A percentile compares a stretch with the other conserved stretches of the same genome.
Evolutionary conservation across 2,797 vertebrate species (phyloP).

Genomic region (Kryptolebias ocellatus): DNA sequence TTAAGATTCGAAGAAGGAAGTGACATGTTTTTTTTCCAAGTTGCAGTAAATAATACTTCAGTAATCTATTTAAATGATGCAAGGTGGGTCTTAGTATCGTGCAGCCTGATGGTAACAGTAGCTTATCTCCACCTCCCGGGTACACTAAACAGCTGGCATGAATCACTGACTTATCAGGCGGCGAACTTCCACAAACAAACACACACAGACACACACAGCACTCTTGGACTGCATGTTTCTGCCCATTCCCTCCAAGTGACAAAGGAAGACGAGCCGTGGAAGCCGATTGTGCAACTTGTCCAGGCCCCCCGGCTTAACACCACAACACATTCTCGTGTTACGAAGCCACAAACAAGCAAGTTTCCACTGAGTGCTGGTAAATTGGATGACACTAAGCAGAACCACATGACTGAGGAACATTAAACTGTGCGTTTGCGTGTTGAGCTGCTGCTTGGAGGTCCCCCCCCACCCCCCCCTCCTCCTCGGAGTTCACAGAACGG

Average conservation of each 20-base stretch:
- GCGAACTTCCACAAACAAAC: background rate
- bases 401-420: conserved; percentile 57
- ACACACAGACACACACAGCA: background rate
- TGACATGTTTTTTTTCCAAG: background rate
- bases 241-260: conserved; percentile 20
- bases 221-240: conserved; percentile 23
- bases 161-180: background rate
- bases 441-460: conserved; percentile 6
- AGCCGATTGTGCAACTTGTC: conserved; percentile 65
- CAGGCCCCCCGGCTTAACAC: conserved; percentile 54
- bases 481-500: background rate
- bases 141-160: conserved; percentile 19
- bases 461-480: background rate
- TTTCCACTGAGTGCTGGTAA: conserved; percentile 46
- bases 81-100: background rate
- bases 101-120: background rate
- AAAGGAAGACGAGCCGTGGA: conserved; percentile 7
- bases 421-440: conserved; percentile 3
- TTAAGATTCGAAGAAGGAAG: background rate
- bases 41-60: background rate
- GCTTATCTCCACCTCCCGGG: conserved; percentile 1
- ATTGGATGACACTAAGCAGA: conserved; percentile 65
- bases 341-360: conserved; percentile 43
- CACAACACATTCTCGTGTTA: conserved; percentile 69
- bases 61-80: background rate